phyloP scores from a whole-genome alignment of 2,797 vertebrate genomes.

The Danio tinwini region DNA sequence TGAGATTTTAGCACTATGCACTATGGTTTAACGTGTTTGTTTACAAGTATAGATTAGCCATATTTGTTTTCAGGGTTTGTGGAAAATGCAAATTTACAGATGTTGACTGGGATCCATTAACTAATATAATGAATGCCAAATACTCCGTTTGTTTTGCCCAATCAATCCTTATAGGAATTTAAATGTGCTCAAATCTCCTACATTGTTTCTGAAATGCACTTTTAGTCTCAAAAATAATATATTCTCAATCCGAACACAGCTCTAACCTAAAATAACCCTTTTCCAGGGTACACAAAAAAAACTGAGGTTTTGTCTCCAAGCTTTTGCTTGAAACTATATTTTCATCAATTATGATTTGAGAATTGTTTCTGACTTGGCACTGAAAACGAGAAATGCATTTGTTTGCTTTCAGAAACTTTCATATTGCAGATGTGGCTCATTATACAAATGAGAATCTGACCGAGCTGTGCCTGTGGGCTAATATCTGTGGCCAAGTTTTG shows the following conservation, averaged over 20 bases:
- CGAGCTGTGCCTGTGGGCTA: background rate
- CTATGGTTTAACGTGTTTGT: background rate
- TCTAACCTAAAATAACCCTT: background rate
- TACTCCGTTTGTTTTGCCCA: background rate
- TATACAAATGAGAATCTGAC: background rate
- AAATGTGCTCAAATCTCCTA: background rate
- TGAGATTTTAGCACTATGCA: too few relatives aligned
- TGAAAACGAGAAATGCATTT: background rate
- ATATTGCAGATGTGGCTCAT: constrained; percentile 21
- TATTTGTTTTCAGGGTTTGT: background rate
- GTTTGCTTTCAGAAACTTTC: constrained; percentile 23
- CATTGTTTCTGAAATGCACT: background rate
- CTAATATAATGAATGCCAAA: background rate
- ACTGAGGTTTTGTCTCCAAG: background rate
- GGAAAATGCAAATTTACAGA: background rate
- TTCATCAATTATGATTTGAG: background rate
- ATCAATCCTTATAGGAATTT: background rate
- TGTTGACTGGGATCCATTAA: background rate
- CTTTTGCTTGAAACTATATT: background rate
- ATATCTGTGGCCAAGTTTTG: constrained; percentile 11
- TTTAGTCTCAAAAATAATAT: background rate
- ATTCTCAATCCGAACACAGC: background rate
- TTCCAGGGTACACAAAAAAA: background rate
- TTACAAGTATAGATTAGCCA: background rate
- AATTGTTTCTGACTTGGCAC: background rate